Evolutionary conservation across 2,888 invertebrate genomes (phyloP).

Genomic region (Drosophila setosimentum): DNA sequence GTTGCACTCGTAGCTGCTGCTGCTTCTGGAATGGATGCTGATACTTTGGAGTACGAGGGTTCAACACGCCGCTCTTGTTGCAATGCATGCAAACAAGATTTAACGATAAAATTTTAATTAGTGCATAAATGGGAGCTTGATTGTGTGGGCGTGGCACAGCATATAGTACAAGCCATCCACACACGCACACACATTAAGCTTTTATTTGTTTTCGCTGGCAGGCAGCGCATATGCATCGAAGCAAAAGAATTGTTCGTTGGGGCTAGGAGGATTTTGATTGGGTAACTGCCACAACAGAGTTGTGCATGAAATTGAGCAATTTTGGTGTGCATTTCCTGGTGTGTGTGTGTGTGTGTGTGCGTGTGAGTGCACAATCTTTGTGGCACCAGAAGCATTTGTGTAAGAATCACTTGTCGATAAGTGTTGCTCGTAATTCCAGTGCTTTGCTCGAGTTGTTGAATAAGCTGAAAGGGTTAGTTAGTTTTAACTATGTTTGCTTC

Average conservation of each 20-base stretch:
- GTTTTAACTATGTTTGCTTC: too few species aligned
- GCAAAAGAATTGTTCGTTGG: not conserved
- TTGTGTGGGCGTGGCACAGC: constrained; percentile 76
- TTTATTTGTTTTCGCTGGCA: constrained; percentile 69
- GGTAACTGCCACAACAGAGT: constrained; percentile 20
- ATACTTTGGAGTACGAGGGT: constrained; percentile 27
- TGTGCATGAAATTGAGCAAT: constrained; percentile 75
- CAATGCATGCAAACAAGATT: constrained; percentile 81
- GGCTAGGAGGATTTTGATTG: not conserved
- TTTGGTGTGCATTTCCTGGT: constrained; percentile 32
- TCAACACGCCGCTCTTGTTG: constrained; percentile 63
- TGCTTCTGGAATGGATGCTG: not conserved
- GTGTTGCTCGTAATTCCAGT: constrained; percentile 22
- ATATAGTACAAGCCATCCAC: constrained; percentile 42
- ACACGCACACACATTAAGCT: constrained; percentile 41
- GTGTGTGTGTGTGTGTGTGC: not conserved
- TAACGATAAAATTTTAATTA: constrained; percentile 81
- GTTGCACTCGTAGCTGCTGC: constrained; percentile 9
- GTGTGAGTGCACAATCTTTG: not conserved
- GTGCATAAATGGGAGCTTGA: constrained; percentile 80
- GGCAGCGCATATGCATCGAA: constrained; percentile 37
- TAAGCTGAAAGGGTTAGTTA: not conserved
- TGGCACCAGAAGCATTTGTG: constrained; percentile 15
- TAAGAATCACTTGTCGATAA: constrained; percentile 26
- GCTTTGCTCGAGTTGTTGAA: not conserved